These are phyloP conservation scores for Acanthosepion pharaonis DNA, from an alignment of 2,888 invertebrate species.

Conservation along the genomic window DNA sequence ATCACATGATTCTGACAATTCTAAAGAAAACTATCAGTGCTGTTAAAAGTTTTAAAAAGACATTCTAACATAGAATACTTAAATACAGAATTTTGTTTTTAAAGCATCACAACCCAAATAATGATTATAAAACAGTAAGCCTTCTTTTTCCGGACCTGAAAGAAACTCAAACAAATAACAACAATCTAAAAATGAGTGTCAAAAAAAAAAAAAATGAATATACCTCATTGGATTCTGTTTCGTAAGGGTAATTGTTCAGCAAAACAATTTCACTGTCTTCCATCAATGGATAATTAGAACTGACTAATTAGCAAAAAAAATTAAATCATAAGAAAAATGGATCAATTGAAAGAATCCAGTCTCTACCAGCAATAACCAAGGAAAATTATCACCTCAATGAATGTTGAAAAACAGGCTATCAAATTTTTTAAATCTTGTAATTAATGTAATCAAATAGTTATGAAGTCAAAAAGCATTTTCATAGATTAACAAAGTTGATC, in stretches of 20 bases:
- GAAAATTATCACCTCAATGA: background rate
- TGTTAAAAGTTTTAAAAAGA: background rate
- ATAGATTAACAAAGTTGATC: background rate
- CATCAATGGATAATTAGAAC: background rate
- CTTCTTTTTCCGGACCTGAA: background rate
- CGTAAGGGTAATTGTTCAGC: background rate
- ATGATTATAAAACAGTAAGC: background rate
- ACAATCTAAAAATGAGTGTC: background rate
- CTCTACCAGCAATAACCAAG: background rate
- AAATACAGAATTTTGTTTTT: background rate
- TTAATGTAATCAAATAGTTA: too few relatives aligned
- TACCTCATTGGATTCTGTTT: background rate
- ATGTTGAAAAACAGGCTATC: background rate
- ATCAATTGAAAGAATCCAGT: background rate
- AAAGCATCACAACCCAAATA: background rate
- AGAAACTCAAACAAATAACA: background rate
- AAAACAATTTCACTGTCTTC: background rate
- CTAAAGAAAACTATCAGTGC: background rate
- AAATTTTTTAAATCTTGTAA: too few relatives aligned
- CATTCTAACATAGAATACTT: background rate
- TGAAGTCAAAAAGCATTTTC: background rate
- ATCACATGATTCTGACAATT: too few relatives aligned
- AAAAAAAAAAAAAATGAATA: background rate
- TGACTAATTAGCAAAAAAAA: background rate
- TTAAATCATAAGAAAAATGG: background rate